Base-by-base conservation (phyloP, 2,888 invertebrate genomes). In the Scaptomyza cyrtandrae region DNA sequence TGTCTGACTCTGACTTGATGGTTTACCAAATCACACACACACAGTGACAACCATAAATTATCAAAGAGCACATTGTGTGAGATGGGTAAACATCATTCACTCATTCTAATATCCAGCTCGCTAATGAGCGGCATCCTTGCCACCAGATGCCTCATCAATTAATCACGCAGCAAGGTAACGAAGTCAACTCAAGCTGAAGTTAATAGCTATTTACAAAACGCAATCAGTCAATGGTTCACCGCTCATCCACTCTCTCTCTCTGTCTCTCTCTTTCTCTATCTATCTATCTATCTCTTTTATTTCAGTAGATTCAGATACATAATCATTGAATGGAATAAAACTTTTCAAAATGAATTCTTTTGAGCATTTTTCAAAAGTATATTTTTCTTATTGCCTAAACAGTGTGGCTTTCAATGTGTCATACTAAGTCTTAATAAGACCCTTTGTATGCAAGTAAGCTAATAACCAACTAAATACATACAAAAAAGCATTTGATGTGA, bases 51-150 rank as follows among this genome's bases (percentile, higher is more conserved):
- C 19, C 19, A 39, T 24, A 49, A 11, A 46, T 49, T 65, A 57
- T 54, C 29, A 45, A 45, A 39, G 33, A 11, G 16, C 6, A 19
- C 29, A n/a, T 14, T 29, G 41, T 50, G 55, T 54, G 46, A 43
- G 61, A 62, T 35, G 58, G 58, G 45, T 41, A 59, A 59, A 45
- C 64, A 74, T 64, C 52, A 41, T 37, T 46, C 55, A 29, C 54
- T 52, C 57, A 33, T 57, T 35, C 19, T 43, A 29, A 44, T 31
- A 14, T 39, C 33, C 33, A 33, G 33, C 33, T 53, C 61, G 54
- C 75, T 75, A 75, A 75, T 75, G 74, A 75, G 75, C 58, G 19
- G 59, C 61, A 59, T 67, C 75, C 58, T 71, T 46, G 55, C 19
- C 49, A 19, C 39, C 39, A 58, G 71, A 62, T 49, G 67, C 44